phyloP scores from a whole-genome alignment of 2,113 vertebrate species.

The Coryphaenoides rupestris region DNA sequence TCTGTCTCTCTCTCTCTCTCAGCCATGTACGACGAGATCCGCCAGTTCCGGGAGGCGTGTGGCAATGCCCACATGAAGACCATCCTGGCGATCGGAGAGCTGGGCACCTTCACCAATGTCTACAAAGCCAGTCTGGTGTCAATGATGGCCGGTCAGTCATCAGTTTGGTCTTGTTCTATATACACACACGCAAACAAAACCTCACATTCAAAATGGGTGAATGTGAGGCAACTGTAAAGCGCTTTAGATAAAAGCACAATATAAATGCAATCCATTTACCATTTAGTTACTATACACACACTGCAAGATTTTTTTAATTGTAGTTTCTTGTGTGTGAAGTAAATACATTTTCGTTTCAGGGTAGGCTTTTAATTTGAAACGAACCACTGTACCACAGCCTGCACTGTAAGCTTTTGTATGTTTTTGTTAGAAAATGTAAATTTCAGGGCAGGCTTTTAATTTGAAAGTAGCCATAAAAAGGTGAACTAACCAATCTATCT shows the following conservation, averaged over 20 bases:
- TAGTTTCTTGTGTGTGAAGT: no score
- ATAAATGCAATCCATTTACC: no score
- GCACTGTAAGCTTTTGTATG: no score
- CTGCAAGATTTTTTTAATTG: no score
- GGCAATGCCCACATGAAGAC: conserved; percentile 93
- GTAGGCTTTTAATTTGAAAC: no score
- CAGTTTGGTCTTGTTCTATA: neutral
- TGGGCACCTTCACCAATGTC: conserved; percentile 86
- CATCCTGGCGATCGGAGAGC: conserved; percentile 90
- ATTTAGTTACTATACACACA: no score
- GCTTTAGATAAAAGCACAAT: no score
- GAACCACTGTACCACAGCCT: no score
- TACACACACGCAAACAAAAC: neutral
- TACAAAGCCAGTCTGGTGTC: conserved; percentile 94
- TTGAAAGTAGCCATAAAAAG: neutral
- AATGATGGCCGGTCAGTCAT: conserved; percentile 95
- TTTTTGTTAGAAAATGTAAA: no score
- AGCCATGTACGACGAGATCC: conserved; percentile 91
- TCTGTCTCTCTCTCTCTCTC: conserved; percentile 2
- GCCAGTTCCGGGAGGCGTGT: conserved; percentile 84
- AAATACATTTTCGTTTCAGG: no score
- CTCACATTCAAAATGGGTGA: no score
- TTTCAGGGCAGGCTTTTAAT: neutral
- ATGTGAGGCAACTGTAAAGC: no score
- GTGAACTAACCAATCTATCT: neutral